A percentile compares a stretch with the other conserved stretches of the same genome.
Evolutionary conservation across 1,140 invertebrate species (phyloP).

Genomic region (Aphelinus atriplicis): DNA sequence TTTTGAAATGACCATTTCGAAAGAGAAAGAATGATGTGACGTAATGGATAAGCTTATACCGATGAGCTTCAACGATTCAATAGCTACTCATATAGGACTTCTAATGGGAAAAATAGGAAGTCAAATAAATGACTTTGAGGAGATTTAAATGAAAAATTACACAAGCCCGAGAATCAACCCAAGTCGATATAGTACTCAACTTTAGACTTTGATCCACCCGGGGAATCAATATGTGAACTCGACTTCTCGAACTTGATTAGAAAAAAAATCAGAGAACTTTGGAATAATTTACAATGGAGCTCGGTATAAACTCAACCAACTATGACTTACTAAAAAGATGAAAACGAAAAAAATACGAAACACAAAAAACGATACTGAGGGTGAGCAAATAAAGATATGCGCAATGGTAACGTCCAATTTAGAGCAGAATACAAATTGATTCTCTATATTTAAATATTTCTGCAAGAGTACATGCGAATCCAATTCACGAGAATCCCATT

Average conservation of each 20-base stretch:
- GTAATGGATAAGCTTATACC: constrained; percentile 33
- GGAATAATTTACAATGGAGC: neutral
- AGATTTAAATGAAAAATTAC: no score
- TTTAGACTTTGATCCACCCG: neutral
- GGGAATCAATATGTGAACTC: neutral
- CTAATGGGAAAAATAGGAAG: constrained; percentile 2
- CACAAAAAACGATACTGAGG: neutral
- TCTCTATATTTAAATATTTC: no score
- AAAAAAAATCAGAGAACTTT: neutral
- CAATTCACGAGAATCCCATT: no score
- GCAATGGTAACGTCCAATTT: constrained; percentile 17
- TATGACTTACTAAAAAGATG: constrained; percentile 28
- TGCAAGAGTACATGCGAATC: no score
- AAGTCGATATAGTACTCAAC: no score
- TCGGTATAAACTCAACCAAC: constrained; percentile 37
- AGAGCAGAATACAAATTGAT: neutral
- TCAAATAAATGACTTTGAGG: no score
- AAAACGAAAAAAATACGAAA: neutral
- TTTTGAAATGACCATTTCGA: constrained; percentile 26
- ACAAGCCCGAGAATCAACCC: constrained; percentile 8
- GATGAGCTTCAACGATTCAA: neutral
- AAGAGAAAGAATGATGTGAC: constrained; percentile 34
- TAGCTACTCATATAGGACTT: neutral
- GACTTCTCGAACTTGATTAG: constrained; percentile 1
- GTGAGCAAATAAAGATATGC: constrained; percentile 16